phyloP scores from a whole-genome alignment of 2,113 vertebrate species.

The Oryzias curvinotus region DNA sequence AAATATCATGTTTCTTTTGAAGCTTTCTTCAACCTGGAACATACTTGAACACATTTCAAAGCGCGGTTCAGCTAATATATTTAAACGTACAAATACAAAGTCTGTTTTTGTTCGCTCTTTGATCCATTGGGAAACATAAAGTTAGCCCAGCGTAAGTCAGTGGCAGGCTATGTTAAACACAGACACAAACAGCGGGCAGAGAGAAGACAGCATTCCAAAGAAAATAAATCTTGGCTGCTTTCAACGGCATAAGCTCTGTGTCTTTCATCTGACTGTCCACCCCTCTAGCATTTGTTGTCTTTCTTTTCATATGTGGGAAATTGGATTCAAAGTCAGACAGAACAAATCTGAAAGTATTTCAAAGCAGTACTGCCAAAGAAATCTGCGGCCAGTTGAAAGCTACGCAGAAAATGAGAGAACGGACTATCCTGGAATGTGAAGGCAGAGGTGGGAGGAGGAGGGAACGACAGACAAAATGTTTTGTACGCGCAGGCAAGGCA shows the following conservation, averaged over 20 bases:
- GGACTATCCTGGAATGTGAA: background rate
- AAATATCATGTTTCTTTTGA: background rate
- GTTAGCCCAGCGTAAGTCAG: background rate
- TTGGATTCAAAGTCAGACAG: background rate
- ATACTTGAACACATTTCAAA: background rate
- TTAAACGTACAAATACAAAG: too few species aligned
- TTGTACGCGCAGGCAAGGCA: constrained; percentile 18
- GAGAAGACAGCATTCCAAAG: background rate
- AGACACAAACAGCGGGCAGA: constrained; percentile 1
- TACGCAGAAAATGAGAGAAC: constrained; percentile 7
- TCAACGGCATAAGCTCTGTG: constrained; percentile 1
- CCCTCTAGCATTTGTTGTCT: constrained; percentile 17
- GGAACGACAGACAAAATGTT: constrained; percentile 13
- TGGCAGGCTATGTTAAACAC: constrained; percentile 6
- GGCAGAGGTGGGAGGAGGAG: constrained; percentile 5
- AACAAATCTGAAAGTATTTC: constrained; percentile 12
- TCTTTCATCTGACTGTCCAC: constrained; percentile 17
- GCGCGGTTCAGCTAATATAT: background rate
- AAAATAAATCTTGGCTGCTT: background rate
- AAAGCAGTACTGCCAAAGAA: constrained; percentile 2
- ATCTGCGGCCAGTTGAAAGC: constrained; percentile 9
- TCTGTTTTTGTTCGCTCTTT: too few species aligned
- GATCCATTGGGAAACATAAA: background rate
- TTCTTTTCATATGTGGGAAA: constrained; percentile 8
- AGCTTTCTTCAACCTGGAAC: background rate